phyloP scores from a whole-genome alignment of 2,888 invertebrate species.

The Busseola fusca region DNA sequence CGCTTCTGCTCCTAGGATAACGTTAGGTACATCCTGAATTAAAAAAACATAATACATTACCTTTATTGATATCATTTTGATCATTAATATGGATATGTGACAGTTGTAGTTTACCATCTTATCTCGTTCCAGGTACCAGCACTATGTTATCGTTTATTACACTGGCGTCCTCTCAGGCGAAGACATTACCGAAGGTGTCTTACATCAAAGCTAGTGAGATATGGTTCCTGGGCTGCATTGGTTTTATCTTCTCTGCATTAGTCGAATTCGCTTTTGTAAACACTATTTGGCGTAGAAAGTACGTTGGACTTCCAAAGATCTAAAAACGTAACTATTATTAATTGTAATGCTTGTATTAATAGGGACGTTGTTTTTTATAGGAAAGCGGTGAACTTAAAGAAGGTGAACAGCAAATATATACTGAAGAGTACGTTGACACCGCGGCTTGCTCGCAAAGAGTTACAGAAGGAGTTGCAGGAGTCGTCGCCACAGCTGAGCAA shows the following conservation, averaged over 20 bases:
- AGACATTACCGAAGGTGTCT: conserved; percentile 95
- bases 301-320: conserved; percentile 68
- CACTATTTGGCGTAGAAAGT: conserved; percentile 95
- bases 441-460: conserved; percentile 92
- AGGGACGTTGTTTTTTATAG: conserved; percentile 74
- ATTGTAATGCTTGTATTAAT: not conserved
- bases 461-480: conserved; percentile 90
- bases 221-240: conserved; percentile 95
- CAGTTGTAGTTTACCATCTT: not conserved
- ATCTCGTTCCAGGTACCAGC: conserved; percentile 91
- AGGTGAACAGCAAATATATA: conserved; percentile 95
- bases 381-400: conserved; percentile 92
- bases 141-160: conserved; percentile 97
- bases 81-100: not conserved
- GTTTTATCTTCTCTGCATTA: conserved; percentile 95
- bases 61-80: not conserved
- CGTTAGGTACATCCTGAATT: conserved; percentile 89
- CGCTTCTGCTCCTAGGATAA: conserved; percentile 94
- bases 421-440: conserved; percentile 95
- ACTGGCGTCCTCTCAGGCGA: conserved; percentile 94
- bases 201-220: conserved; percentile 97
- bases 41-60: not conserved
- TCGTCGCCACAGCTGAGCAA: conserved; percentile 90
- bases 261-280: conserved; percentile 97
- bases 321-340: not conserved